phyloP scores from a whole-genome alignment of 2,113 vertebrate genomes.

The Isurus oxyrinchus region DNA sequence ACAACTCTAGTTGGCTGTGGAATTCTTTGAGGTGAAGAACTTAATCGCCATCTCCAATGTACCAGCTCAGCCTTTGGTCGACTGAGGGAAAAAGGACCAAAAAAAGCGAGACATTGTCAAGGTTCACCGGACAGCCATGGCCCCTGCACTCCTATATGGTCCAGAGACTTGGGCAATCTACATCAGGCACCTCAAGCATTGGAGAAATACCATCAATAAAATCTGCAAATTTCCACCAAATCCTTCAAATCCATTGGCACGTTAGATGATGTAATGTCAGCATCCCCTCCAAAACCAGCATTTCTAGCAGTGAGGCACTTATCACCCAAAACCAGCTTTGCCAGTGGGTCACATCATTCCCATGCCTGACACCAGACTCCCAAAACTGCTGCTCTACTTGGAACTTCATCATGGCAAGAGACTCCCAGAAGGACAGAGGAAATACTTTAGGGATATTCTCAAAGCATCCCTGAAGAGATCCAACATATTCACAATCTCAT shows the following conservation, averaged over 20 bases:
- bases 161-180: background rate
- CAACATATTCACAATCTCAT: background rate
- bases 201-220: background rate
- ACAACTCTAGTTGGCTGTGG: background rate
- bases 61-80: background rate
- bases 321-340: background rate
- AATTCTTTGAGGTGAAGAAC: background rate
- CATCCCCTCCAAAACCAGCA: background rate
- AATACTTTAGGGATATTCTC: background rate
- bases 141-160: background rate
- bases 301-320: too few relatives aligned
- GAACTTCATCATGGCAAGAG: background rate
- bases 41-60: background rate
- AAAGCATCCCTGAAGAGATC: background rate
- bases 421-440: background rate
- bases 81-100: background rate
- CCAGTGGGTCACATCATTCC: too few relatives aligned
- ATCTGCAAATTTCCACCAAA: background rate
- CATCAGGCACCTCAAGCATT: background rate
- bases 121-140: too few relatives aligned
- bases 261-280: background rate
- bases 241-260: background rate
- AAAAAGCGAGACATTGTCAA: background rate
- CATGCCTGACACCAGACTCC: too few relatives aligned
- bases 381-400: too few relatives aligned